Conservation (phyloP, 2,113 vertebrate species). For the Amphiprion ocellaris region DNA sequence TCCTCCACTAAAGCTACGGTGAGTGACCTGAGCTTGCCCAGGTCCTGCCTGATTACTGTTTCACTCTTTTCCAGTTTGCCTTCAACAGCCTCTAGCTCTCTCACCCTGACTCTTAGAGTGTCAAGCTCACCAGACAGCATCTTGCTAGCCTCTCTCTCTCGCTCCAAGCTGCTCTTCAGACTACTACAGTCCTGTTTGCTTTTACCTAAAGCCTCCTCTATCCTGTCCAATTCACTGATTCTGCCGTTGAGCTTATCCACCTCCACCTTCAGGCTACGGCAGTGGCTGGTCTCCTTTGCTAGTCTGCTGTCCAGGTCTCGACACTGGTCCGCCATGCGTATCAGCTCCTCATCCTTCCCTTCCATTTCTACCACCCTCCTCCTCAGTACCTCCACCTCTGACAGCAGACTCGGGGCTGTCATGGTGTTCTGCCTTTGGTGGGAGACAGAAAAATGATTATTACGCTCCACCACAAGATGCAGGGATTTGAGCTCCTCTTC, state of each 20-base stretch:
- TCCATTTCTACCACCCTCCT: conserved; percentile 95
- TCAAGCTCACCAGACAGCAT: conserved; percentile 91
- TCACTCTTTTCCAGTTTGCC: conserved; percentile 91
- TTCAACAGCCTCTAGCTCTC: conserved; percentile 91
- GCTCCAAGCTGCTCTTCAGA: conserved; percentile 92
- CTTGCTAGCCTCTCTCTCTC: conserved; percentile 90
- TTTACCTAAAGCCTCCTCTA: conserved; percentile 93
- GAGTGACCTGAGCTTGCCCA: conserved; percentile 93
- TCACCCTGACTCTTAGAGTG: conserved; percentile 88
- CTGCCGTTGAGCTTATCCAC: conserved; percentile 92
- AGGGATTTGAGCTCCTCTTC: conserved; percentile 85
- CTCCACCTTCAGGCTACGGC: conserved; percentile 90
- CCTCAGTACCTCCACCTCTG: conserved; percentile 93
- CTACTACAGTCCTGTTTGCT: conserved; percentile 93
- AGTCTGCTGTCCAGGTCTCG: conserved; percentile 92
- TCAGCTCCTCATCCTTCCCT: conserved; percentile 96
- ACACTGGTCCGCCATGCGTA: conserved; percentile 95
- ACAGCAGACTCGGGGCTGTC: conserved; percentile 88
- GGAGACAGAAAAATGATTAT: conserved; percentile 77
- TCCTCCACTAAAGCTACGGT: conserved; percentile 96
- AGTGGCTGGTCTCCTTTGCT: conserved; percentile 88
- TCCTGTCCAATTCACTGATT: conserved; percentile 93
- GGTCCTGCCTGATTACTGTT: conserved; percentile 90
- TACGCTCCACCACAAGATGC: conserved; percentile 83
- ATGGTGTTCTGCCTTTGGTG: conserved; percentile 85